phyloP scores from a whole-genome alignment of 2,888 invertebrate genomes.

The Danaus chrysippus region DNA sequence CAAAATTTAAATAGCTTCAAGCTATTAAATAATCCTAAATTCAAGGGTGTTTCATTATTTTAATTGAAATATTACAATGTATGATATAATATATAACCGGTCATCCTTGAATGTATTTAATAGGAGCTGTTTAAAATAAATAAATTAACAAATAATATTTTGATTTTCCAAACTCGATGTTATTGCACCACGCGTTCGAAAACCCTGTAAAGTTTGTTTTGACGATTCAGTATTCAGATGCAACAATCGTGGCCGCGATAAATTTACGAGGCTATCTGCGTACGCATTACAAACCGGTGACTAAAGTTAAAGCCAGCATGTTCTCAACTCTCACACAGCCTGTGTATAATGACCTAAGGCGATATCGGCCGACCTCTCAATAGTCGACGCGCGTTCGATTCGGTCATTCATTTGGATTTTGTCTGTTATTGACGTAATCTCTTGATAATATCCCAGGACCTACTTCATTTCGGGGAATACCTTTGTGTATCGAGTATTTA shows the following conservation, averaged over 20 bases:
- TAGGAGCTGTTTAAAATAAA: neutral
- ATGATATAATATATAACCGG: slow-evolving; percentile 52
- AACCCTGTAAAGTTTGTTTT: slow-evolving; percentile 20
- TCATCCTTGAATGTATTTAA: slow-evolving; percentile 38
- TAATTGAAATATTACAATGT: slow-evolving; percentile 54
- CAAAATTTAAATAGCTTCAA: slow-evolving; percentile 45
- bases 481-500: too few relatives aligned
- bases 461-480: too few relatives aligned
- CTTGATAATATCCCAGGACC: neutral
- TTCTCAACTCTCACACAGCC: slow-evolving; percentile 37
- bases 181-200: slow-evolving; percentile 1
- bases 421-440: slow-evolving; percentile 4
- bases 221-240: slow-evolving; percentile 21
- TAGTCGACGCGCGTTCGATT: slow-evolving; percentile 28
- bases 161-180: slow-evolving; percentile 2
- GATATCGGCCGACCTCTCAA: slow-evolving; percentile 25
- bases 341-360: slow-evolving; percentile 36
- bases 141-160: neutral
- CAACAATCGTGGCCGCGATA: slow-evolving; percentile 44
- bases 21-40: slow-evolving; percentile 34
- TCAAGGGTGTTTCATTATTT: slow-evolving; percentile 40
- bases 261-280: slow-evolving; percentile 58
- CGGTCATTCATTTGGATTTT: slow-evolving; percentile 13
- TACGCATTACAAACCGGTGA: slow-evolving; percentile 69
- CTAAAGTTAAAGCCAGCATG: slow-evolving; percentile 45